Evolutionary conservation across 2,113 vertebrate genomes (phyloP).

Genomic region (Varanus komodoensis): DNA sequence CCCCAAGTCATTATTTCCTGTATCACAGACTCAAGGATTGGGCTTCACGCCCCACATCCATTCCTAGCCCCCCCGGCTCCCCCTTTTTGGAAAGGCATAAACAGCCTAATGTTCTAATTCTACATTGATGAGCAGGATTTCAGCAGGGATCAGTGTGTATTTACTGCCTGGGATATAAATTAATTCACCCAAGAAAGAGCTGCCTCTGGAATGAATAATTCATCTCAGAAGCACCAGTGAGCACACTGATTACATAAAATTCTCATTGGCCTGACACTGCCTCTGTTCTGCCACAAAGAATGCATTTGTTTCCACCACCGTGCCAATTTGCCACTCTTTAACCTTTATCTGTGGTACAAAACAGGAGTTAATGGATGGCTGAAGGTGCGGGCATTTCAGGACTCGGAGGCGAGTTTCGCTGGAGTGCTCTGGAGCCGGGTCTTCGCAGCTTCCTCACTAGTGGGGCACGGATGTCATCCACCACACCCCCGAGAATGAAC

Average conservation of each 20-base stretch:
- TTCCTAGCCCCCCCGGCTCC: slow-evolving; percentile 28
- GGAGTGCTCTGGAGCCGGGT: background rate
- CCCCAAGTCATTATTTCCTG: slow-evolving; percentile 8
- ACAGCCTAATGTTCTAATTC: slow-evolving; percentile 72
- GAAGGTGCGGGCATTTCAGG: background rate
- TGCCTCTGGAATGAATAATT: slow-evolving; percentile 73
- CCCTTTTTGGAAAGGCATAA: slow-evolving; percentile 48
- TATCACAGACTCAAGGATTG: background rate
- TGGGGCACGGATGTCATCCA: no score
- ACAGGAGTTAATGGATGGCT: slow-evolving; percentile 27
- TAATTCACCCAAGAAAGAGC: slow-evolving; percentile 68
- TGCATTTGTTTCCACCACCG: slow-evolving; percentile 49
- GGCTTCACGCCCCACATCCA: background rate
- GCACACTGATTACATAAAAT: slow-evolving; percentile 65
- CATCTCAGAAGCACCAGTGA: slow-evolving; percentile 57
- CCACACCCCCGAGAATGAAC: no score
- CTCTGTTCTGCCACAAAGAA: slow-evolving; percentile 39
- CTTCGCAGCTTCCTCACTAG: background rate
- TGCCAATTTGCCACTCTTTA: slow-evolving; percentile 60
- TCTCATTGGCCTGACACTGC: slow-evolving; percentile 11
- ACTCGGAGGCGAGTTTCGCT: background rate
- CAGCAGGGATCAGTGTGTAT: slow-evolving; percentile 68
- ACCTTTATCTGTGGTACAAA: slow-evolving; percentile 68
- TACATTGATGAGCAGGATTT: slow-evolving; percentile 56
- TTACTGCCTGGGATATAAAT: slow-evolving; percentile 71